Evolutionary conservation across 35 echinoderm and acorn worm species (phyloP), one percentile per base, ranked within the genome.

Genomic region (Acanthaster planci): DNA sequence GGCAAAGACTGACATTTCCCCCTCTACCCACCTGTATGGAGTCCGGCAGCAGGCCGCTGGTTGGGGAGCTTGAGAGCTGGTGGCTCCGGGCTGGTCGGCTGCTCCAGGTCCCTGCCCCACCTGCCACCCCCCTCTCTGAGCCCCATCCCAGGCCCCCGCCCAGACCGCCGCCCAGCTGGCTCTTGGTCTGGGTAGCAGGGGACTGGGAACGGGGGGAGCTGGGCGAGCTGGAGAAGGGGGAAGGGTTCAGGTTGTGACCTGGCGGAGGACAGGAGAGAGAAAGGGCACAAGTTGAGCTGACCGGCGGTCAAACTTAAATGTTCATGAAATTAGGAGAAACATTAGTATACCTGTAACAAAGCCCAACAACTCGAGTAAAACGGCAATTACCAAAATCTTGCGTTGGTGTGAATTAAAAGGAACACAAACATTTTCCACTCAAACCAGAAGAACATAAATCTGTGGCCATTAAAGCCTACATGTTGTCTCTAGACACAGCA

Each of bases 31-130:
- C 95, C 95, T 97, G 95, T 36, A 97, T 83, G 36, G 84, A 90
- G 51, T 93, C 91, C 51, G 95, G 95, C 29, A 97, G 76, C 14
- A 97, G 80, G 8, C 84, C 88, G 37, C 95, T 97, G 10, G 95
- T 97, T 0, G 95, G 95, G 7, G 95, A 97, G 34, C 95, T 92
- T 22, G 95, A 97, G 29, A 97, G 77, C 78, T 97, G 91, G 67
- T 87, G 75, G 55, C 77, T 42, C 77, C 55, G 58, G 32, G 67
- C 78, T 29, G 86, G 54, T 64, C 29, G 39, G 78, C 68, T 87
- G 59, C 0, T 44, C 88, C 76, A 93, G 80, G 40, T 55, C 87
- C 21, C 80, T 84, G 38, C 78, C 68, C 18, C 59, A 37, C 75
- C 80, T 93, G 67, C 55, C 85, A 35, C 60, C 78, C 9, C 78